Base-by-base conservation (phyloP, 1,140 invertebrate genomes). In the Drosophila nigrodunni region DNA sequence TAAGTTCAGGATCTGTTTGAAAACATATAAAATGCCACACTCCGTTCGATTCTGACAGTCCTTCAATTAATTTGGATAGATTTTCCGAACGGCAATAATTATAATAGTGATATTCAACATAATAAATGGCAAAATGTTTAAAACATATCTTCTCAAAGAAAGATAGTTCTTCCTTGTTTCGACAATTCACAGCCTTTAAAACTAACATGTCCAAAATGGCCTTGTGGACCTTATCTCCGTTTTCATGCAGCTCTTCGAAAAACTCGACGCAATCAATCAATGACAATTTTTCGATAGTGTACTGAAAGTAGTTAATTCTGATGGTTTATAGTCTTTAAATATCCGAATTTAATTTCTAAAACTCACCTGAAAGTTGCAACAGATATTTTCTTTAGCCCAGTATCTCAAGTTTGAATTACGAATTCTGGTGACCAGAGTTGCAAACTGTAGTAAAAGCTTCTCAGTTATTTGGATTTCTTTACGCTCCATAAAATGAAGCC, bases 231-330 rank as follows among this genome's bases (percentile, higher is more conserved):
- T 25, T 25, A 25, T 25, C 25, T 30, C 25, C 25, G 25, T 30
- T 6, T 30, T 30, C 6, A 4, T 6, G 77, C 10, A 91, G 66
- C 3, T 72, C 21, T 30, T 74, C 76, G 4, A 82, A 46, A 7
- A 90, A 77, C 7, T 44, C 44, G 2, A 88, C 46, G 35, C 74
- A 88, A 11, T 91, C 77, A 2, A 34, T 7, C 9, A 91, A 9
- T 0, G 65, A 67, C 18, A 90, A 47, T 7, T 18, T 15, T 2
- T 49, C 13, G 21, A 59, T 46, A 7, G 39, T 30, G 10, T 13
- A 3, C 43, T 60, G 13, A 11, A 58, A 59, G 25, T 30, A 30
- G 3, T 21, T n/a, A 59, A 59, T 47, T 21, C 18, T 21, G 18
- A 7, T 13, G 13, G 18, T 18, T 18, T 3, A 18, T 7, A 47